Base-by-base conservation (phyloP, 1,140 invertebrate genomes). In the Cotesia chilonis region DNA sequence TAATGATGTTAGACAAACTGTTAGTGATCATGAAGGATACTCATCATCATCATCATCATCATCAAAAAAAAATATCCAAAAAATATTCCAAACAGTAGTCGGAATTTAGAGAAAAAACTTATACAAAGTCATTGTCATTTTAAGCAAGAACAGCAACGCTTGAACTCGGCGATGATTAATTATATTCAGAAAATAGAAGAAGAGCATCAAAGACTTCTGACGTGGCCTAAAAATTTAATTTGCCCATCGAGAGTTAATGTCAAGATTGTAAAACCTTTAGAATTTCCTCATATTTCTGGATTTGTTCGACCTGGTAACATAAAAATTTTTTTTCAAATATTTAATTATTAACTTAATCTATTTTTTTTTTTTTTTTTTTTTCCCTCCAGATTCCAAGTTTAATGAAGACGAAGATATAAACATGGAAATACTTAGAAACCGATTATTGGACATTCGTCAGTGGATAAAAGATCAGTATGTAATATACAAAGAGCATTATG, bases 391-490 rank as follows among this genome's bases (percentile, higher is more conserved):
- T 3, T 6, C 5, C 2, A 55, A 59, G 47, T 35, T 37, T 20
- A 54, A 57, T 10, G 55, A 72, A 68, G 51, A 20, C 59, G 37
- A 51, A 9, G 70, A 78, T 59, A 70, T 41, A n/a, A 47, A 20
- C 47, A 37, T 61, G 54, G 37, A 61, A 36, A 38, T 66, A 10
- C 76, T 75, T n/a, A 76, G 75, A 20, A 74, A 79, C 37, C 79
- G 75, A 70, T 59, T 85, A 17, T 51, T 71, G 14, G 72, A 78
- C 54, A 83, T 85, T 66, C 82, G 72, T 10, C 80, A 78, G 7
- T 83, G 80, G 79, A 28, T 85, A 12, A 85, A 84, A 74, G 80
- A 77, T 59, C 83, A 85, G 68, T 83, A 84, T 54, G 70, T 79
- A 7, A 65, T 82, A 9, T 85, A 85, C 54, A 80, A 77, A n/a